phyloP scores from a whole-genome alignment of 2,113 vertebrate species.

The Syngnathus scovelli region DNA sequence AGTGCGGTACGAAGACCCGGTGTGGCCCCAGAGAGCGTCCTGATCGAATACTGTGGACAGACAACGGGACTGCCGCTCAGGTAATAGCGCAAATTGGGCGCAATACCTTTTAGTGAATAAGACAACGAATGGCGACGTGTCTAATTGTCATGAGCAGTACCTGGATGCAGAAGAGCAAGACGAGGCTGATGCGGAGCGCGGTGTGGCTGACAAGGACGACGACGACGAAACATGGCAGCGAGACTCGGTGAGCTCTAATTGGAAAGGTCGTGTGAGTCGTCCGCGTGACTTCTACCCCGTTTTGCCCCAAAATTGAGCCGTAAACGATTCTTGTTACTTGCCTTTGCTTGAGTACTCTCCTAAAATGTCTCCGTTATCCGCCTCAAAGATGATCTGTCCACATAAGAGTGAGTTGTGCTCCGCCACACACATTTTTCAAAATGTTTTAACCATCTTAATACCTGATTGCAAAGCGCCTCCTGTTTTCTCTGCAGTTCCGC shows the following conservation, averaged over 20 bases:
- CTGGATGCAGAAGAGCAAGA: slow-evolving; percentile 43
- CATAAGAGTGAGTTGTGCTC: neutral
- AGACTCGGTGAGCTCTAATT: slow-evolving; percentile 22
- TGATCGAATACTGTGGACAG: slow-evolving; percentile 38
- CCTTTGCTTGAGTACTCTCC: slow-evolving; percentile 50
- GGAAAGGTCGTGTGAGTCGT: slow-evolving; percentile 1
- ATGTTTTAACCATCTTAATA: slow-evolving; percentile 18
- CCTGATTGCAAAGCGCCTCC: slow-evolving; percentile 65
- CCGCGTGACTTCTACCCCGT: too few relatives aligned
- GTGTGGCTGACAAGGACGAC: slow-evolving; percentile 22
- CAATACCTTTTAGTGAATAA: too few relatives aligned
- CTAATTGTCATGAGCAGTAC: slow-evolving; percentile 13
- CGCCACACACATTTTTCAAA: too few relatives aligned
- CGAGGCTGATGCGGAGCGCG: slow-evolving; percentile 47
- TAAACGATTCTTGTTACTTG: neutral
- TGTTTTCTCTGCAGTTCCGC: slow-evolving; percentile 73
- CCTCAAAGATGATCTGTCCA: slow-evolving; percentile 50
- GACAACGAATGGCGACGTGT: too few relatives aligned
- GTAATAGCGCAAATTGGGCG: too few relatives aligned
- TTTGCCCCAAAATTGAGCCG: too few relatives aligned
- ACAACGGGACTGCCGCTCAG: neutral
- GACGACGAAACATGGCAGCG: slow-evolving; percentile 14
- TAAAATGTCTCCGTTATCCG: slow-evolving; percentile 41
- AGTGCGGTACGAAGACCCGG: slow-evolving; percentile 71
- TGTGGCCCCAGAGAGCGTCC: slow-evolving; percentile 36